These are phyloP conservation scores for Brenthis ino DNA, from an alignment of 2,888 invertebrate species.

Conservation along the genomic window DNA sequence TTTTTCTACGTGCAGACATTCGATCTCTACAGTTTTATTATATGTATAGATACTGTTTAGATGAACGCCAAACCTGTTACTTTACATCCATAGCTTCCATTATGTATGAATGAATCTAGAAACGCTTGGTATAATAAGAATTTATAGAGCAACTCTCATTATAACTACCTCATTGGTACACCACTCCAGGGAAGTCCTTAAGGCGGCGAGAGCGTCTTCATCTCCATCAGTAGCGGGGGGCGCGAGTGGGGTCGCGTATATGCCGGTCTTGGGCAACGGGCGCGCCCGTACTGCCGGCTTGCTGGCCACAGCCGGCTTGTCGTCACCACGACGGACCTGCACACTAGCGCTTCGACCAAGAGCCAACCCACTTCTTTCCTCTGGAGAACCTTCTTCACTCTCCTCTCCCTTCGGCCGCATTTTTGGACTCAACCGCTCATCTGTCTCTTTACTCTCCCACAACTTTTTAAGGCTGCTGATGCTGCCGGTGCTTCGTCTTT, in stretches of 20 bases:
- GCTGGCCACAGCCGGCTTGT: constrained; percentile 86
- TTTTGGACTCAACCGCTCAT: constrained; percentile 85
- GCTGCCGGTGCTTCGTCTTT: constrained; percentile 94
- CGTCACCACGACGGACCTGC: constrained; percentile 51
- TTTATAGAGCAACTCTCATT: not conserved
- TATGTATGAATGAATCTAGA: not conserved
- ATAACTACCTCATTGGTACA: constrained; percentile 67
- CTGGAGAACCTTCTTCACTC: constrained; percentile 59
- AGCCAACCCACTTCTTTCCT: constrained; percentile 47
- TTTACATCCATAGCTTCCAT: too few species aligned
- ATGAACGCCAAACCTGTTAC: too few species aligned
- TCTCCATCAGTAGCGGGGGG: constrained; percentile 70
- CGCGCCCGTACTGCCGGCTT: constrained; percentile 84
- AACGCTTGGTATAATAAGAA: not conserved
- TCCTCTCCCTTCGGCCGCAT: constrained; percentile 62
- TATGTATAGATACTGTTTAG: too few species aligned
- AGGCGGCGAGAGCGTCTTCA: constrained; percentile 68
- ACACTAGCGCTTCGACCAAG: constrained; percentile 48
- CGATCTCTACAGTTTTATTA: too few species aligned
- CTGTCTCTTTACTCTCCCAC: constrained; percentile 92
- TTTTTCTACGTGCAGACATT: too few species aligned
- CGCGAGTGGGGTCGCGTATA: constrained; percentile 89
- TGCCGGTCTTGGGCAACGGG: constrained; percentile 82
- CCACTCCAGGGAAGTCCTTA: constrained; percentile 84
- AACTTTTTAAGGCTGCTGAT: constrained; percentile 95